A percentile compares a stretch with the other conserved stretches of the same genome.
Conservation (phyloP, 35 echinoderm and acorn worm genomes). For the Lytechinus pictus region DNA sequence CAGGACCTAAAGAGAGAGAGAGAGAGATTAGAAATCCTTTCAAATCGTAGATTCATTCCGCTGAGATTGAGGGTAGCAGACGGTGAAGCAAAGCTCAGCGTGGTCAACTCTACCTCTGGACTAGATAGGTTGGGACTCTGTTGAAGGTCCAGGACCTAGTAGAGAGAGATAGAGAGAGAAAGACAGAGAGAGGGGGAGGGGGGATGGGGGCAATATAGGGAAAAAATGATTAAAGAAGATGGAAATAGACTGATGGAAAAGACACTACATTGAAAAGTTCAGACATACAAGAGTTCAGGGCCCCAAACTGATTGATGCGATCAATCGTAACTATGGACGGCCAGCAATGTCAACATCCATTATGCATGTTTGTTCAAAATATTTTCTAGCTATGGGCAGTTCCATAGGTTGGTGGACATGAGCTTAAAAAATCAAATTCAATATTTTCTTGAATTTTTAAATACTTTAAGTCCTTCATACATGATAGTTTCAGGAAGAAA, state of each 20-base stretch:
- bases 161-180: not conserved
- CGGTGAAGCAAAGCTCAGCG: not conserved
- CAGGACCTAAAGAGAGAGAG: not conserved
- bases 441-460: too few species aligned
- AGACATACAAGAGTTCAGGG: too few species aligned
- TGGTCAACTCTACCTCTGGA: constrained; percentile 54
- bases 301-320: too few species aligned
- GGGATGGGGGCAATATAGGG: not conserved
- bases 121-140: constrained; percentile 38
- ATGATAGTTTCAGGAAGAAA: too few species aligned
- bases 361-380: too few species aligned
- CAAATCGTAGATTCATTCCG: not conserved
- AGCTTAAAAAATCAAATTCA: too few species aligned
- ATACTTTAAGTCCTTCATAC: too few species aligned
- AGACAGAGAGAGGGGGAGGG: not conserved
- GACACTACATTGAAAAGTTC: too few species aligned
- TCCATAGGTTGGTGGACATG: too few species aligned
- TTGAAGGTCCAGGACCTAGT: not conserved
- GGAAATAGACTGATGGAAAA: not conserved
- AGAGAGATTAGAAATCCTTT: not conserved
- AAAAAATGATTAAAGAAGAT: not conserved
- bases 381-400: too few species aligned
- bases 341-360: too few species aligned
- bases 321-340: too few species aligned
- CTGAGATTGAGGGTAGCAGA: not conserved